phyloP scores from a whole-genome alignment of 2,888 invertebrate genomes.

The Lordiphosa fenestrarum region DNA sequence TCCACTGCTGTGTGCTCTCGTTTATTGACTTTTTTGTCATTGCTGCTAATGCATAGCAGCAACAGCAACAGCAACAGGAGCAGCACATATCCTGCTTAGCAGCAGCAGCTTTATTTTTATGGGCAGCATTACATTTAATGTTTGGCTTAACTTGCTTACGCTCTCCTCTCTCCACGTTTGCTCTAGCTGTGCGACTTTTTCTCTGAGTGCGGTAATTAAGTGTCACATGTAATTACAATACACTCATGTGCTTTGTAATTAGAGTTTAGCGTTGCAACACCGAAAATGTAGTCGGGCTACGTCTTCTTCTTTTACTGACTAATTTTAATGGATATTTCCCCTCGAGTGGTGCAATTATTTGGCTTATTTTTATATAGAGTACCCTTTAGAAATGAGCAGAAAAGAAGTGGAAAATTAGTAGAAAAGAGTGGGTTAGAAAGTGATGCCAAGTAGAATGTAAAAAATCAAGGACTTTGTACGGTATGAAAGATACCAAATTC shows the following conservation, averaged over 20 bases:
- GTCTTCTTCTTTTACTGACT: conserved; percentile 11
- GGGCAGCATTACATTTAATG: conserved; percentile 68
- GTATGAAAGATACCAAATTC: too few relatives aligned
- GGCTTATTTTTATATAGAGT: conserved; percentile 15
- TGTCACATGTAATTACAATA: conserved; percentile 76
- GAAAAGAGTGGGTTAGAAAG: too few relatives aligned
- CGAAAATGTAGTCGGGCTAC: too few relatives aligned
- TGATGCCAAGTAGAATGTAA: too few relatives aligned
- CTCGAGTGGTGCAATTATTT: conserved; percentile 60
- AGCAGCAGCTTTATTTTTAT: conserved; percentile 71
- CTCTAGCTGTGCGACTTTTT: conserved; percentile 17
- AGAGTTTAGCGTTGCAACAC: conserved; percentile 57
- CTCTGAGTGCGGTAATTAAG: conserved; percentile 67
- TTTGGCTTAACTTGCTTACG: conserved; percentile 70
- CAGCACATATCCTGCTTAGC: conserved; percentile 25
- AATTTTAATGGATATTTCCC: conserved; percentile 63
- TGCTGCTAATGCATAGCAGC: conserved; percentile 67
- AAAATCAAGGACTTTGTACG: too few relatives aligned
- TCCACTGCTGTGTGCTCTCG: conserved; percentile 24
- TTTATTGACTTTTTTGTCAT: conserved; percentile 74
- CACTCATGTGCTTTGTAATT: conserved; percentile 74
- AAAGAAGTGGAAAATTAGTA: too few relatives aligned
- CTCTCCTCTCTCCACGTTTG: conserved; percentile 22
- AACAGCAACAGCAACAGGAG: conserved; percentile 14
- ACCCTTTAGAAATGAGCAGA: conserved; percentile 7